Percentiles rank a stretch among this genome's conserved stretches.
Conservation (phyloP, 2,888 invertebrate species). For the Callyntrura sp. region DNA sequence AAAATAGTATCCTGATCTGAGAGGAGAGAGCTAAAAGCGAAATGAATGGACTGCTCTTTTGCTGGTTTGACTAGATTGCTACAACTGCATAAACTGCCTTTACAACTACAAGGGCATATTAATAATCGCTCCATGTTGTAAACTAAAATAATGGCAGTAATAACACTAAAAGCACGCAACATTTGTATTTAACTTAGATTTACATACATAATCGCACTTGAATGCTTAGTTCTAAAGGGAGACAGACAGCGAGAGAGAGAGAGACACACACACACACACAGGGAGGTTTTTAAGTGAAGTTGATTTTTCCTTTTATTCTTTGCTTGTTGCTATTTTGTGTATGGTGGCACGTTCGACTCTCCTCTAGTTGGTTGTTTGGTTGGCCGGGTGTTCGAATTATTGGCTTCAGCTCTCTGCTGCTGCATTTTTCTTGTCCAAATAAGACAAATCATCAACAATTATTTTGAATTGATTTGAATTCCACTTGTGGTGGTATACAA, state of each 20-base stretch:
- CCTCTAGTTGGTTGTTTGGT: background rate
- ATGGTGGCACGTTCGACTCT: background rate
- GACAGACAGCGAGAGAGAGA: too few relatives aligned
- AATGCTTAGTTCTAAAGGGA: slow-evolving; percentile 13
- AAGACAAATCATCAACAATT: slow-evolving; percentile 27
- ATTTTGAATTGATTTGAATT: slow-evolving; percentile 58
- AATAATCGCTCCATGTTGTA: slow-evolving; percentile 47
- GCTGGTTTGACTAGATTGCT: background rate
- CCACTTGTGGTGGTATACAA: slow-evolving; percentile 38
- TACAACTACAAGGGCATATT: slow-evolving; percentile 63
- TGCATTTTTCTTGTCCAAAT: slow-evolving; percentile 15
- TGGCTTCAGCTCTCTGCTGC: background rate
- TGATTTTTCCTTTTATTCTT: slow-evolving; percentile 12
- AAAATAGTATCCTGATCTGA: slow-evolving; percentile 22
- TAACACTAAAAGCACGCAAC: slow-evolving; percentile 56
- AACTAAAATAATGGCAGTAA: slow-evolving; percentile 39
- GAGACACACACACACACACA: too few relatives aligned
- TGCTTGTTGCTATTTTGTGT: slow-evolving; percentile 6
- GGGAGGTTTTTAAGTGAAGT: slow-evolving; percentile 8
- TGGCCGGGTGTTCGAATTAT: background rate
- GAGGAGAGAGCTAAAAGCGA: slow-evolving; percentile 44
- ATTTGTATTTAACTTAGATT: slow-evolving; percentile 59
- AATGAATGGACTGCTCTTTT: slow-evolving; percentile 54
- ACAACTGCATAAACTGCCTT: background rate
- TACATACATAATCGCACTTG: slow-evolving; percentile 17